Base-by-base conservation (phyloP, 2,888 invertebrate genomes). In the Aethes cnicana region DNA sequence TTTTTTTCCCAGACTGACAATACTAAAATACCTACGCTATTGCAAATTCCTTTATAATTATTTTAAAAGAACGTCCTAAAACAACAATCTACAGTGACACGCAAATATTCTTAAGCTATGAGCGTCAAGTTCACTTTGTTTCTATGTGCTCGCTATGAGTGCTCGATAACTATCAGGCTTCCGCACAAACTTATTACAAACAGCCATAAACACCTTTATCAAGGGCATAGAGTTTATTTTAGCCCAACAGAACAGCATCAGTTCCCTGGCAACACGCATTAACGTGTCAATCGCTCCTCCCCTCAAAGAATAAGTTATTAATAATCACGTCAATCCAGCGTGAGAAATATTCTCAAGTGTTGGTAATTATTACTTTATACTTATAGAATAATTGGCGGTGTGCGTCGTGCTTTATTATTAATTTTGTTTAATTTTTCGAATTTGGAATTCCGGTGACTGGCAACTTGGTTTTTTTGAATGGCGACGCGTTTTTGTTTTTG, bases 241-340 rank as follows among this genome's bases (percentile, higher is more conserved):
- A 1, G 17, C 0, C n/a, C 47, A 47, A 9, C 9, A 6, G 3
- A 43, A 6, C 12, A 8, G 18, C 21, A 26, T 43, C 4, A 30
- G 55, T 59, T 53, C 21, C 58, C 68, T 62, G 77, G 70, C 49
- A 59, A 62, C 61, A 69, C 74, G 74, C 79, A 83, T 82, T 84
- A 84, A 87, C 72, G 83, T 84, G 85, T 86, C 86, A 84, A 85
- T 78, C 80, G 84, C 84, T 72, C 82, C 83, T 84, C 79, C 79
- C 52, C 55, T 52, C 48, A 36, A 44, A 57, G 61, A 53, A 54
- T 61, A 68, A 66, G 71, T 77, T 84, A 84, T 84, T 84, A 85
- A 84, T 85, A 85, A 85, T 81, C 80, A 78, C 82, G 85, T 86
- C 85, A 84, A 81, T 82, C 73, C 63, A 55, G 58, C 87, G 86